A percentile compares a stretch with the other conserved stretches of the same genome.
These are phyloP conservation scores for Syngnathus acus DNA, from an alignment of 2,797 vertebrate genomes.

Conservation along the genomic window DNA sequence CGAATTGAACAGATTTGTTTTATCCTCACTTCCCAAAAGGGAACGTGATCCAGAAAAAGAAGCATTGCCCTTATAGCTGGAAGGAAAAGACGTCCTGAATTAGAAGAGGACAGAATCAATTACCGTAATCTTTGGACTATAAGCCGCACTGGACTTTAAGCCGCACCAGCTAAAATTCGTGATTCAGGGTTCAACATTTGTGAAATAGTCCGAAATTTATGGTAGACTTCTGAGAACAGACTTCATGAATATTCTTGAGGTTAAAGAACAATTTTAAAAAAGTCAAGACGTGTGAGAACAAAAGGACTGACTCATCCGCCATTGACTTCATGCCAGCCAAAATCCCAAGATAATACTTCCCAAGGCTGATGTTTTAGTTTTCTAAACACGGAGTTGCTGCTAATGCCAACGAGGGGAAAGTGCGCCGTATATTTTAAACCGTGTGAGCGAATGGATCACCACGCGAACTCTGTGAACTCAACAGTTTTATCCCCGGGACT, in stretches of 20 bases:
- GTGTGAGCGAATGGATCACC: neutral
- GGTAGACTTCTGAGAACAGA: neutral
- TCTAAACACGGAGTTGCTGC: slow-evolving; percentile 16
- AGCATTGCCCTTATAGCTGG: neutral
- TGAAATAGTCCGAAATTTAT: no score
- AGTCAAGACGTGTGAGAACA: neutral
- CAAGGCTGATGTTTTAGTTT: slow-evolving; percentile 8
- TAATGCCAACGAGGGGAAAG: neutral
- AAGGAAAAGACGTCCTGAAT: neutral
- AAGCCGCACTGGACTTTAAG: no score
- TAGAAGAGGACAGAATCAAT: neutral
- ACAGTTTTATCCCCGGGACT: neutral
- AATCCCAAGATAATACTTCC: slow-evolving; percentile 8
- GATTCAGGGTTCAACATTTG: no score
- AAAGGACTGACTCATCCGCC: neutral
- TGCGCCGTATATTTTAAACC: no score
- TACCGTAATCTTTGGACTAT: no score
- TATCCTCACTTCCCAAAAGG: neutral
- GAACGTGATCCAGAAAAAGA: neutral
- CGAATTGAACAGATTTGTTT: slow-evolving; percentile 5
- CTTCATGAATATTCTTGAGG: neutral
- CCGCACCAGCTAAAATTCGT: no score
- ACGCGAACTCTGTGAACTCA: neutral
- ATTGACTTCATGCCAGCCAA: neutral
- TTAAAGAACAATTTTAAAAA: no score